These are phyloP conservation scores for Sclerurus mexicanus DNA, from an alignment of 2,113 vertebrate genomes.

Conservation along the genomic window DNA sequence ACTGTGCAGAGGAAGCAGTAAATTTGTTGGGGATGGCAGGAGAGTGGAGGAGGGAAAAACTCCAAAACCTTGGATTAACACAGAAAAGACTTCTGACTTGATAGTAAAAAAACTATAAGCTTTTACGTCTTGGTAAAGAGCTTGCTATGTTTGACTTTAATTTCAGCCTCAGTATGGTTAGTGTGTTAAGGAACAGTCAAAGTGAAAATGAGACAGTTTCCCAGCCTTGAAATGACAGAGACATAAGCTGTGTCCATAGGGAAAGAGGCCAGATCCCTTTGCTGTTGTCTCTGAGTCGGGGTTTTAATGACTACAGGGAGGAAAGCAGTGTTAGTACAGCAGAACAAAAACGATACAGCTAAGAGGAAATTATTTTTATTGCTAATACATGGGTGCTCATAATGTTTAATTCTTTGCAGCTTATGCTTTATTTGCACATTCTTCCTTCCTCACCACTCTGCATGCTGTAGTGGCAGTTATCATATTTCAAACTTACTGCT, in stretches of 20 bases:
- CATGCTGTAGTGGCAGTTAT: background rate
- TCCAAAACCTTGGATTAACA: background rate
- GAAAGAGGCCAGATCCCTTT: constrained; percentile 11
- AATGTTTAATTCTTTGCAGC: constrained; percentile 51
- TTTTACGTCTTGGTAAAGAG: background rate
- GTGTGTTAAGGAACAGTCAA: background rate
- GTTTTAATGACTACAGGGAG: constrained; percentile 20
- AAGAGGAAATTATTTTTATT: constrained; percentile 62
- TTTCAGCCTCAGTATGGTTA: background rate
- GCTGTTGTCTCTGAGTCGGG: background rate
- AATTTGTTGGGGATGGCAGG: background rate
- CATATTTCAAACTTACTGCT: constrained; percentile 13
- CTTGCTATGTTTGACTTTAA: background rate
- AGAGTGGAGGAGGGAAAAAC: background rate
- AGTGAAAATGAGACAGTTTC: background rate
- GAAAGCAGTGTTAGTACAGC: background rate
- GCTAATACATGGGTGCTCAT: constrained; percentile 38
- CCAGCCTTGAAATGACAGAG: constrained; percentile 27
- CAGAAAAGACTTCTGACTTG: background rate
- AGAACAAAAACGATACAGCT: background rate
- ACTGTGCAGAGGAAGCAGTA: background rate
- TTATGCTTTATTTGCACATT: constrained; percentile 47
- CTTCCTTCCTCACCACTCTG: background rate
- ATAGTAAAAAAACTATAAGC: background rate
- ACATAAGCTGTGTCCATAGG: constrained; percentile 11